phyloP scores from a whole-genome alignment of 2,113 vertebrate genomes.

The Labeo rohita region DNA sequence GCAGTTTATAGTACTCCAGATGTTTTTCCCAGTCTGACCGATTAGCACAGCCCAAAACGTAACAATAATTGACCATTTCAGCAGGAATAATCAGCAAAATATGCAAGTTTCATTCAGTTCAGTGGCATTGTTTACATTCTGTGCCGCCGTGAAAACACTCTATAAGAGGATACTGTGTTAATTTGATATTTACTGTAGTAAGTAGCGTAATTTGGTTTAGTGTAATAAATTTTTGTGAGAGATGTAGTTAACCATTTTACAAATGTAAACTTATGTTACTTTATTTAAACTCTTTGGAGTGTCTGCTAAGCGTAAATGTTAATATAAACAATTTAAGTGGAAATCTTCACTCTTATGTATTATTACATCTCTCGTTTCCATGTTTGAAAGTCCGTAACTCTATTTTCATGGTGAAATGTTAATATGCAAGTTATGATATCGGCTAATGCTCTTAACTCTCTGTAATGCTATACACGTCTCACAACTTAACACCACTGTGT shows the following conservation, averaged over 20 bases:
- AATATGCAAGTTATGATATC: slow-evolving; percentile 35
- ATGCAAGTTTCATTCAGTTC: too few relatives aligned
- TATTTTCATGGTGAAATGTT: neutral
- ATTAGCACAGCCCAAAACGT: too few relatives aligned
- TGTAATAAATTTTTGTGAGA: neutral
- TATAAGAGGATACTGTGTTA: too few relatives aligned
- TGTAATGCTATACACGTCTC: slow-evolving; percentile 27
- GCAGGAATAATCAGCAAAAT: too few relatives aligned
- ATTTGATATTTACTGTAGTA: neutral
- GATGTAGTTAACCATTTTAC: neutral
- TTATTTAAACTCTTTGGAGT: neutral
- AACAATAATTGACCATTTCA: too few relatives aligned
- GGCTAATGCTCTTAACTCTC: slow-evolving; percentile 19
- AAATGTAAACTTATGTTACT: neutral
- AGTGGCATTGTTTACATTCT: too few relatives aligned
- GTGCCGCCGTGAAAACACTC: too few relatives aligned
- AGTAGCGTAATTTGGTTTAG: neutral
- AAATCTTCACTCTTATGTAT: neutral
- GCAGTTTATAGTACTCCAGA: too few relatives aligned
- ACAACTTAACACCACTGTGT: slow-evolving; percentile 51
- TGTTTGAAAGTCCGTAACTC: neutral
- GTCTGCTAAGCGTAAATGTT: neutral
- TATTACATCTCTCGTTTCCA: neutral
- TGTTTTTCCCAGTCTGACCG: too few relatives aligned
- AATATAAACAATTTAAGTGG: neutral